These are phyloP conservation scores for Brachionus koreanus DNA, from an alignment of 1,140 invertebrate genomes.

Conservation along the genomic window DNA sequence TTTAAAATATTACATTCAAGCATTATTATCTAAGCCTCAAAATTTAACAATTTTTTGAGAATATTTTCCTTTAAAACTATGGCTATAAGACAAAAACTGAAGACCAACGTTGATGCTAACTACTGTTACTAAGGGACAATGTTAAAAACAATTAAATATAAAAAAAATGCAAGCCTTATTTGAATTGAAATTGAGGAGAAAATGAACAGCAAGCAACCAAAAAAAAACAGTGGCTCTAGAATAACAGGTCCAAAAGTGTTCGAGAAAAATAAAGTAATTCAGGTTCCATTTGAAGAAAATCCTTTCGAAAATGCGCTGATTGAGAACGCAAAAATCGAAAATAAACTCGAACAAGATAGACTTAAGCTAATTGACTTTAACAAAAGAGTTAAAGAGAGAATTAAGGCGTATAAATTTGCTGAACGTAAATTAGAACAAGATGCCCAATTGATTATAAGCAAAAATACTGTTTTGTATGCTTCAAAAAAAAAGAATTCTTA, in stretches of 20 bases:
- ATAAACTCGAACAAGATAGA: conserved; percentile 10
- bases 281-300: conserved; percentile 1
- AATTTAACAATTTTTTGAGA: no score
- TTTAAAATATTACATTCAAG: no score
- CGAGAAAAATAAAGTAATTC: conserved; percentile 3
- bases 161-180: neutral
- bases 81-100: neutral
- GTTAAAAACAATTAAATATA: neutral
- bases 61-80: no score
- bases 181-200: neutral
- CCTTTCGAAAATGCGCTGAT: neutral
- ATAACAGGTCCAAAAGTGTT: neutral
- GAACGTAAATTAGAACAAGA: neutral
- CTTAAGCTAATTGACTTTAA: neutral
- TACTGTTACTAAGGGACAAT: neutral
- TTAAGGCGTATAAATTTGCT: neutral
- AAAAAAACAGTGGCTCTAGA: neutral
- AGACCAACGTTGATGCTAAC: neutral
- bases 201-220: neutral
- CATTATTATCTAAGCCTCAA: no score
- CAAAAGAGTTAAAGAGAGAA: conserved; percentile 14
- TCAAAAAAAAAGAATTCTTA: neutral
- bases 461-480: neutral
- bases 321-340: conserved; percentile 16
- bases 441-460: neutral